Evolutionary conservation across 2,113 vertebrate species (phyloP).

Genomic region (cat (Felis catus)): DNA sequence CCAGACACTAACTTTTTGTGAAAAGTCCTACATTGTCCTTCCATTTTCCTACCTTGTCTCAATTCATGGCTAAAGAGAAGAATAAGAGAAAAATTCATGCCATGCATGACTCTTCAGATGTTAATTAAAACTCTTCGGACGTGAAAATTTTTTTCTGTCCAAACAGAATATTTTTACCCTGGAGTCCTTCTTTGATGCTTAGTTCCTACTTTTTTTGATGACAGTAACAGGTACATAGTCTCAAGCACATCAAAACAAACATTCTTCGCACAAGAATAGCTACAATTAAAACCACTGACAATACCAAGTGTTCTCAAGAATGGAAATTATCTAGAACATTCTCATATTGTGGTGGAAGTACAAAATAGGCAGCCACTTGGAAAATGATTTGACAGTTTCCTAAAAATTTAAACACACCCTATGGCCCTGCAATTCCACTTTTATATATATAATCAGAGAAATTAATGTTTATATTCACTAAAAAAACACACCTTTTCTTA

Average conservation of each 20-base stretch:
- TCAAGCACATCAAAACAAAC: not conserved
- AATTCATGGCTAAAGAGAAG: not conserved
- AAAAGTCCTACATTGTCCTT: not conserved
- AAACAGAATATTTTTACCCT: not conserved
- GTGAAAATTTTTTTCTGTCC: not conserved
- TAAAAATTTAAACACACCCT: not conserved
- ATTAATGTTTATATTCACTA: not conserved
- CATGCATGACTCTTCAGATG: not conserved
- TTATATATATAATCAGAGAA: not conserved
- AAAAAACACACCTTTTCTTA: not conserved
- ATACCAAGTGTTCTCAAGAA: not conserved
- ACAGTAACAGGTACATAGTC: not conserved
- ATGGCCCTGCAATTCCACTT: not conserved
- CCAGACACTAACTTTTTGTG: not conserved
- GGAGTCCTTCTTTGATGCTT: not conserved
- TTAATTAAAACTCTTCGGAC: not conserved
- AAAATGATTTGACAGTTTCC: not conserved
- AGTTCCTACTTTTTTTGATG: not conserved
- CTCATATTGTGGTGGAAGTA: not conserved
- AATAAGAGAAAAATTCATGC: not conserved
- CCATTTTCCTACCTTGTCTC: not conserved
- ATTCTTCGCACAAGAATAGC: not conserved
- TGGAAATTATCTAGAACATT: not conserved
- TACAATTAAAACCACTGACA: not conserved
- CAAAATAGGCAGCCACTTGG: not conserved